Percentiles rank a stretch among this genome's conserved stretches.
Evolutionary conservation across 1,140 invertebrate genomes (phyloP).

Genomic region (Pygmarrhopalites habei): DNA sequence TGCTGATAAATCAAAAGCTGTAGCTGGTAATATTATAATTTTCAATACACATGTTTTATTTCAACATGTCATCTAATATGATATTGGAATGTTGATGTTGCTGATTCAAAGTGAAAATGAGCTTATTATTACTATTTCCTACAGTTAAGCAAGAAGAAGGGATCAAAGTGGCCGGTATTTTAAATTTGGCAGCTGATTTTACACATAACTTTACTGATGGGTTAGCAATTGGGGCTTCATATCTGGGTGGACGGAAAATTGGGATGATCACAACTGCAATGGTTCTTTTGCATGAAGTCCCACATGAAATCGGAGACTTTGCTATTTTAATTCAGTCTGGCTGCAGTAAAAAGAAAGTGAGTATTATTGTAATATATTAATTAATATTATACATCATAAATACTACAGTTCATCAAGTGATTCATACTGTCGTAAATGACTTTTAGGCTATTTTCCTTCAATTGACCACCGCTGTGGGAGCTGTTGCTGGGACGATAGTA

Average conservation of each 20-base stretch:
- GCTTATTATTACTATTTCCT: too few species aligned
- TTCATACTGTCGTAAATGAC: slow-evolving; percentile 20
- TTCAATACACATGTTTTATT: not conserved
- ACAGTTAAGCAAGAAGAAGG: slow-evolving; percentile 16
- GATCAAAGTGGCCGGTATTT: slow-evolving; percentile 85
- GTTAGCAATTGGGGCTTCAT: slow-evolving; percentile 93
- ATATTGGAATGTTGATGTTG: too few species aligned
- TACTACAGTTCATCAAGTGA: not conserved
- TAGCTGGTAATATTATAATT: not conserved
- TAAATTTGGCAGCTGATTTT: slow-evolving; percentile 91
- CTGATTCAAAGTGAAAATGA: too few species aligned
- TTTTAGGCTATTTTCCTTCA: slow-evolving; percentile 81
- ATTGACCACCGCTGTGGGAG: slow-evolving; percentile 86
- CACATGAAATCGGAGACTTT: slow-evolving; percentile 98
- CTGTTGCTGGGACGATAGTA: slow-evolving; percentile 78
- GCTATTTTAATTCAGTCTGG: slow-evolving; percentile 93
- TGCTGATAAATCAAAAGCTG: not conserved
- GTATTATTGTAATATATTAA: slow-evolving; percentile 2
- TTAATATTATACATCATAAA: not conserved
- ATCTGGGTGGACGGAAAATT: slow-evolving; percentile 72
- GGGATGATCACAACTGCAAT: slow-evolving; percentile 85
- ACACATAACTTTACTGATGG: slow-evolving; percentile 97
- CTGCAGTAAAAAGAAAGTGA: slow-evolving; percentile 73
- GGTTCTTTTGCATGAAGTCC: slow-evolving; percentile 92
- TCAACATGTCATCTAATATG: too few species aligned